phyloP scores from a whole-genome alignment of 2,888 invertebrate species.

The Ichneumon xanthorius region DNA sequence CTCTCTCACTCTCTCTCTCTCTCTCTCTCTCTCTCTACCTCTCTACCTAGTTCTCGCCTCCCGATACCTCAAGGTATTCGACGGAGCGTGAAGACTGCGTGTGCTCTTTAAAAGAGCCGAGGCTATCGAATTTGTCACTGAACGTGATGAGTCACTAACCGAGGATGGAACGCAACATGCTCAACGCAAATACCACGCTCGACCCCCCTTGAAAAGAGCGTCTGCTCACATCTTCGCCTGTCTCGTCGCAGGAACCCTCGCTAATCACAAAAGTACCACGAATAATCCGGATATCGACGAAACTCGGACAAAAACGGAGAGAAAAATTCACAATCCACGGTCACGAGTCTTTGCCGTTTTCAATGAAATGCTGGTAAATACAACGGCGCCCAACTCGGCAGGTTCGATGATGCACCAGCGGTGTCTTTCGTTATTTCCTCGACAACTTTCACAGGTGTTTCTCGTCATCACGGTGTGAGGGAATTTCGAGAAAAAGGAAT shows the following conservation, averaged over 20 bases:
- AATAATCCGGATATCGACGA: background rate
- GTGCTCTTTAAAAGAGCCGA: constrained; percentile 48
- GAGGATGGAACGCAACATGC: constrained; percentile 22
- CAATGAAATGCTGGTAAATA: background rate
- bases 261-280: background rate
- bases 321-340: constrained; percentile 2
- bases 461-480: constrained; percentile 11
- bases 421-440: constrained; percentile 19
- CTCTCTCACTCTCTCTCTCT: constrained; percentile 4
- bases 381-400: background rate
- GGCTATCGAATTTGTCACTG: constrained; percentile 60
- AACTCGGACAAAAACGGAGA: background rate
- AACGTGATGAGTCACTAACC: constrained; percentile 57
- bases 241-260: background rate
- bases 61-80: constrained; percentile 48
- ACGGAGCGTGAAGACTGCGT: constrained; percentile 37
- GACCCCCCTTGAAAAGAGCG: background rate
- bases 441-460: background rate
- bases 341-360: constrained; percentile 12
- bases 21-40: constrained; percentile 12
- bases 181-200: background rate
- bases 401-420: constrained; percentile 8
- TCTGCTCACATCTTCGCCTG: background rate
- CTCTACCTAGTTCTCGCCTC: constrained; percentile 30
- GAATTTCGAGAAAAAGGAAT: background rate